These are phyloP conservation scores for Cancer borealis DNA, from an alignment of 2,888 invertebrate genomes.

Conservation along the genomic window DNA sequence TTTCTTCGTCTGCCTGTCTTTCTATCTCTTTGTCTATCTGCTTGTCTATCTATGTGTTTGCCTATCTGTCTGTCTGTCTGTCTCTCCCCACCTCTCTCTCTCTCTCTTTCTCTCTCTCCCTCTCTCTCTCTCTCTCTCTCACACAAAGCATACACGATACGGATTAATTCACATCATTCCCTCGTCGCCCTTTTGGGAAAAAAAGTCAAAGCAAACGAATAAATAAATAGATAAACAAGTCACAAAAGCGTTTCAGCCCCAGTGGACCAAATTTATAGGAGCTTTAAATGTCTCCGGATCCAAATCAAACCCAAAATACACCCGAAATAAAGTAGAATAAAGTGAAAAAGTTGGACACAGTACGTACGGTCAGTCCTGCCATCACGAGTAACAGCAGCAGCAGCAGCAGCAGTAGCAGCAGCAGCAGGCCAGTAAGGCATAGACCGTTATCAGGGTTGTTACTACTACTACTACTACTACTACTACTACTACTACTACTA, in stretches of 20 bases:
- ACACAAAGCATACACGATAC: background rate
- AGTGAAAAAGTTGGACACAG: background rate
- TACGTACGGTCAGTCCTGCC: background rate
- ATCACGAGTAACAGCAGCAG: background rate
- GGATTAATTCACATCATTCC: background rate
- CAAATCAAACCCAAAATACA: slow-evolving; percentile 1
- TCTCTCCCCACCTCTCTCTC: background rate
- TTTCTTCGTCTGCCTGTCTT: background rate
- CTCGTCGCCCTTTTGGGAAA: background rate
- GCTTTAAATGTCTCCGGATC: background rate
- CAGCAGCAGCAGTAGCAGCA: background rate
- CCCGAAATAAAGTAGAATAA: background rate
- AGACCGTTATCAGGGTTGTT: background rate
- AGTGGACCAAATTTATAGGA: background rate
- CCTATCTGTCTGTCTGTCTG: no score
- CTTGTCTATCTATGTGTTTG: no score
- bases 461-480: background rate
- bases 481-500: background rate
- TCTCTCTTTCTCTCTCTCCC: background rate
- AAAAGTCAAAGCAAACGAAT: background rate
- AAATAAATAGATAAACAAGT: background rate
- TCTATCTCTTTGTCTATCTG: no score
- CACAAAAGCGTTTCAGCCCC: background rate
- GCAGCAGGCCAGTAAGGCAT: background rate
- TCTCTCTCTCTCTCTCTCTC: background rate